Evolutionary conservation across 2,888 invertebrate genomes (phyloP).

Genomic region (Acleris literana): DNA sequence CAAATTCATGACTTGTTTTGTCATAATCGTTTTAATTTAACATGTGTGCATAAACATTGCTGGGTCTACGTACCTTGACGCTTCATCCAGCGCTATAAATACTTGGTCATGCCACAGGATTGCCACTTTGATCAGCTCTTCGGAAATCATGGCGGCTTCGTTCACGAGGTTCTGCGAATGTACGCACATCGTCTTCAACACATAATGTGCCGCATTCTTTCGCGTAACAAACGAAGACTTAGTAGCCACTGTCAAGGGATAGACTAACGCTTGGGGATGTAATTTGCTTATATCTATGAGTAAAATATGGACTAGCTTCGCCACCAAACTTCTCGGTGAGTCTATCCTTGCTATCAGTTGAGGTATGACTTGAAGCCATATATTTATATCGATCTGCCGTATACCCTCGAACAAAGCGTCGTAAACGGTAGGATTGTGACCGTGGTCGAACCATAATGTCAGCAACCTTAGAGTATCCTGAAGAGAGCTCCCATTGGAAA

Average conservation of each 20-base stretch:
- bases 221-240: constrained; percentile 94
- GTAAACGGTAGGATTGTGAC: constrained; percentile 95
- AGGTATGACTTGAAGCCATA: constrained; percentile 99
- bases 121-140: constrained; percentile 98
- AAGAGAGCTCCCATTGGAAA: constrained; percentile 95
- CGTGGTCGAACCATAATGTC: constrained; percentile 99
- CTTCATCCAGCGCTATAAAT: constrained; percentile 92
- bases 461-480: constrained; percentile 97
- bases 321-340: constrained; percentile 93
- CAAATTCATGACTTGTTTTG: no score
- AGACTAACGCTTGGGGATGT: constrained; percentile 98
- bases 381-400: constrained; percentile 96
- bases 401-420: constrained; percentile 97
- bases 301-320: constrained; percentile 95
- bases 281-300: constrained; percentile 98
- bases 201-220: constrained; percentile 95
- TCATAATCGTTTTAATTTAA: no score
- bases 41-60: no score
- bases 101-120: constrained; percentile 99
- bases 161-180: constrained; percentile 95
- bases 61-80: constrained; percentile 83
- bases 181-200: constrained; percentile 96
- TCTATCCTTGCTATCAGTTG: constrained; percentile 99
- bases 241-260: constrained; percentile 98
- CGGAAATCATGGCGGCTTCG: constrained; percentile 97